These are phyloP conservation scores for Anas platyrhynchos DNA, from an alignment of 2,113 vertebrate genomes.

Conservation along the genomic window DNA sequence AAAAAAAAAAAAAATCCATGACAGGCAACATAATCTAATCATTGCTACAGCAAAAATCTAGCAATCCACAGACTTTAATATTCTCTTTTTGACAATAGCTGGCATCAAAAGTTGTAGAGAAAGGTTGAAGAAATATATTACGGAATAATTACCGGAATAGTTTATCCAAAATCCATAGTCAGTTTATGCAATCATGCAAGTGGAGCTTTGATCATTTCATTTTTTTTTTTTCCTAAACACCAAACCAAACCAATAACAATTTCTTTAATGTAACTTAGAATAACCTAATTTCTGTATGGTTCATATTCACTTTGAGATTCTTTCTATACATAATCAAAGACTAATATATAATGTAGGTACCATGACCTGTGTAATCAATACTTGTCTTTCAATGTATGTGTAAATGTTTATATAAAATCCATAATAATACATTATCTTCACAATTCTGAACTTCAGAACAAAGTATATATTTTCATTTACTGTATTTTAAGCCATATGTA, in stretches of 20 bases:
- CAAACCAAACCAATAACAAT: neutral
- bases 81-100: neutral
- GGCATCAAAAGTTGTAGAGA: neutral
- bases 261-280: neutral
- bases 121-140: neutral
- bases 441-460: neutral
- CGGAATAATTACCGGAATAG: neutral
- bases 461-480: neutral
- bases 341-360: neutral
- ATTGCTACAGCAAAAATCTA: neutral
- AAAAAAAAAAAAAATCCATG: neutral
- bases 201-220: neutral
- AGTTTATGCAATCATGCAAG: neutral
- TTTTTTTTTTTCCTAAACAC: neutral
- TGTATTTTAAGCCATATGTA: neutral
- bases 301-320: neutral
- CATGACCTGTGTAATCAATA: neutral
- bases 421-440: neutral
- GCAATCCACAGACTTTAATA: neutral
- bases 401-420: neutral
- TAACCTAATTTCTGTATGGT: rapidly evolving
- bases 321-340: neutral
- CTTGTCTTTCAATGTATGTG: neutral
- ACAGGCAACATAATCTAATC: neutral
- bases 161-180: neutral